Evolutionary conservation across 1,140 invertebrate genomes (phyloP).

Genomic region (Tetranychus cinnabarinus): DNA sequence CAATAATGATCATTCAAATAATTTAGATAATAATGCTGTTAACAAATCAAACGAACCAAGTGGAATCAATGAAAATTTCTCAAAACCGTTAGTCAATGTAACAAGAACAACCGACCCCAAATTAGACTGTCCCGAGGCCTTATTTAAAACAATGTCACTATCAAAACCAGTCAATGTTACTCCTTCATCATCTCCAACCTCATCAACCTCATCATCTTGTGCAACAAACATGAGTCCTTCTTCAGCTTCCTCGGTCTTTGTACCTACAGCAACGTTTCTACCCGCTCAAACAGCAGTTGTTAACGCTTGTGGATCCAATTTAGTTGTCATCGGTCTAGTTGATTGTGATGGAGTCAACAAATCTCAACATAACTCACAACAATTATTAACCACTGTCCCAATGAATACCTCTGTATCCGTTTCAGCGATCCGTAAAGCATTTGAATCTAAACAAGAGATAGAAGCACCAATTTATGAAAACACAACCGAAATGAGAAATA

Average conservation of each 20-base stretch:
- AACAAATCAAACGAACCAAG: too few relatives aligned
- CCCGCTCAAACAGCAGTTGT: neutral
- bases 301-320: neutral
- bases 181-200: neutral
- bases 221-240: neutral
- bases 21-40: neutral
- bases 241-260: neutral
- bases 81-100: too few relatives aligned
- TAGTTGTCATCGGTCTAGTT: too few relatives aligned
- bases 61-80: too few relatives aligned
- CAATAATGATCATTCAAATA: neutral
- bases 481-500: neutral
- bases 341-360: too few relatives aligned
- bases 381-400: too few relatives aligned
- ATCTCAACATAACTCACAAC: too few relatives aligned
- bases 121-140: neutral
- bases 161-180: neutral
- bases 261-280: neutral
- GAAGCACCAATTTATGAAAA: neutral
- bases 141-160: neutral
- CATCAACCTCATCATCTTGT: neutral
- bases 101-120: neutral
- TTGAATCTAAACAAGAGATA: neutral
- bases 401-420: neutral
- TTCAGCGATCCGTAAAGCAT: neutral